A percentile compares a stretch with the other conserved stretches of the same genome.
Conservation (phyloP, 2,113 vertebrate genomes). For the Aphyosemion australe region DNA sequence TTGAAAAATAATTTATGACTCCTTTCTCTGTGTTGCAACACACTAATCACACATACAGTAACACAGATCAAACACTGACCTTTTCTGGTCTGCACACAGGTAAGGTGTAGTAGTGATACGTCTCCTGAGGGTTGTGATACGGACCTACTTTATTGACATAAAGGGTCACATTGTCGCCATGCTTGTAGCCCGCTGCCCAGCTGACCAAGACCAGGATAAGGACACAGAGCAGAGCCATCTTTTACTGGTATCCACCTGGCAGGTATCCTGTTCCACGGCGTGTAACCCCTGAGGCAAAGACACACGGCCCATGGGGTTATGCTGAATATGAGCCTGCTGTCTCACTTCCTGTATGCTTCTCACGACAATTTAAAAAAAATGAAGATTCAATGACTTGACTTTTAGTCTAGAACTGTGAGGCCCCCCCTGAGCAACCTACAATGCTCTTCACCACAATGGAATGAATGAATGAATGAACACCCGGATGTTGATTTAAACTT, state of each 20-base stretch:
- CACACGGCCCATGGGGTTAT: background rate
- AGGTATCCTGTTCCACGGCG: conserved; percentile 46
- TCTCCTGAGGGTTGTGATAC: conserved; percentile 94
- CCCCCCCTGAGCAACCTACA: no score
- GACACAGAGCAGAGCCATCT: conserved; percentile 58
- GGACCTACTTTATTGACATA: conserved; percentile 95
- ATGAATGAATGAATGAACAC: no score
- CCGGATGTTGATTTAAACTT: no score
- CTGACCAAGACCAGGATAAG: conserved; percentile 73
- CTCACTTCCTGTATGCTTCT: no score
- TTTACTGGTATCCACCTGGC: conserved; percentile 43
- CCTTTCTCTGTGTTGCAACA: background rate
- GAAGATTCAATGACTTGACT: no score
- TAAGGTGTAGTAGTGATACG: conserved; percentile 92
- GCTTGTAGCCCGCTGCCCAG: conserved; percentile 79
- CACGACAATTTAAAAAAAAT: no score
- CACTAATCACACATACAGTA: no score
- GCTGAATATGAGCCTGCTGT: no score
- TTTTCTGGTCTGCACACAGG: conserved; percentile 89
- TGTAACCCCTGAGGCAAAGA: conserved; percentile 56
- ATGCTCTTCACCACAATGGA: no score
- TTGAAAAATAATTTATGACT: background rate
- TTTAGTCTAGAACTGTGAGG: background rate
- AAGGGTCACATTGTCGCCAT: conserved; percentile 84
- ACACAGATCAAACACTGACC: conserved; percentile 69